A percentile compares a stretch with the other conserved stretches of the same genome.
Conservation (phyloP, 2,113 vertebrate genomes). For the Macroglossus sobrinus region DNA sequence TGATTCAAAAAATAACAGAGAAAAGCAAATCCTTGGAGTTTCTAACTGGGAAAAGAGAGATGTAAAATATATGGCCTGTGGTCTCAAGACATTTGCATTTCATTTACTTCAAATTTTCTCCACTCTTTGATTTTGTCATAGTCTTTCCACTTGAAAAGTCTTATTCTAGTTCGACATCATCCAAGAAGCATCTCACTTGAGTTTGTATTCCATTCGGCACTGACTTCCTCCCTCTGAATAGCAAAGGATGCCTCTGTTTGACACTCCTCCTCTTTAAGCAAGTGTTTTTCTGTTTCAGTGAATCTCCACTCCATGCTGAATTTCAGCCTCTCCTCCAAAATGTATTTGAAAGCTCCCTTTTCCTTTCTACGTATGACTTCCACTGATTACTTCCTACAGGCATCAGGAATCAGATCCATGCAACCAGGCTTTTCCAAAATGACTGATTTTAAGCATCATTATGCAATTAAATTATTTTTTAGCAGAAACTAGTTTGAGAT, state of each 20-base stretch:
- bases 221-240: neutral
- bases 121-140: neutral
- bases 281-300: neutral
- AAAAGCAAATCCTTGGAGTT: neutral
- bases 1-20: neutral
- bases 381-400: neutral
- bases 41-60: neutral
- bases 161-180: neutral
- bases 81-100: neutral
- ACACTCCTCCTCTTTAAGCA: neutral
- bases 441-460: neutral
- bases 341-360: neutral
- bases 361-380: neutral
- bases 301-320: neutral
- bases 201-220: neutral
- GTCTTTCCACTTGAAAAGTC: neutral
- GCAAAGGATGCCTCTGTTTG: neutral
- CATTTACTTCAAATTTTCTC: neutral
- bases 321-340: neutral
- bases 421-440: neutral
- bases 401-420: neutral
- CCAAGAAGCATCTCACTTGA: neutral
- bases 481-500: neutral
- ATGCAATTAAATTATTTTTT: constrained; percentile 14
- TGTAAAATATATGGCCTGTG: neutral